phyloP scores from a whole-genome alignment of 2,113 vertebrate species.

The Pantherophis guttatus region DNA sequence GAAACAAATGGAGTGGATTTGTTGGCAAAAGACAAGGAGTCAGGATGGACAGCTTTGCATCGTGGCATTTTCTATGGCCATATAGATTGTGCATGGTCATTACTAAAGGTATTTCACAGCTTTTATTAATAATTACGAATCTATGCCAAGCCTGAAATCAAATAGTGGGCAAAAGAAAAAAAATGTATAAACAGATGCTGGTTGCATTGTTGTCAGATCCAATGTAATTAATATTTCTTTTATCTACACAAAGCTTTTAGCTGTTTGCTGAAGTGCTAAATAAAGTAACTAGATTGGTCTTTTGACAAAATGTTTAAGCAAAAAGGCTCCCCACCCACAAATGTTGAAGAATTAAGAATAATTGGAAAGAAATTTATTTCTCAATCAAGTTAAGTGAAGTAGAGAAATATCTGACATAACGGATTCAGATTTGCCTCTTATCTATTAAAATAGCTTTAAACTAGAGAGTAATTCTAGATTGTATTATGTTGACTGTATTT shows the following conservation, averaged over 20 bases:
- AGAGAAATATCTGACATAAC: background rate
- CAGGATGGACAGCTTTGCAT: constrained; percentile 94
- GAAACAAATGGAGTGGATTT: constrained; percentile 84
- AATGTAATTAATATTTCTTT: background rate
- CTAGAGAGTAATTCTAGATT: background rate
- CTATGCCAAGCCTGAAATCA: background rate
- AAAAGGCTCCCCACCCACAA: background rate
- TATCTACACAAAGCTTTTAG: background rate
- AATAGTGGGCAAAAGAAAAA: background rate
- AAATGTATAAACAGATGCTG: background rate
- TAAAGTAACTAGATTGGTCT: background rate
- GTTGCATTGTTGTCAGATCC: background rate
- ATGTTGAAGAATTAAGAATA: background rate
- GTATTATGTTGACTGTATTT: background rate
- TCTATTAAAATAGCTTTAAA: background rate
- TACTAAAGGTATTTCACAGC: constrained; percentile 81
- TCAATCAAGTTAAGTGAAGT: background rate
- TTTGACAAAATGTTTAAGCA: background rate
- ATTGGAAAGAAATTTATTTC: background rate
- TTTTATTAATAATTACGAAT: background rate
- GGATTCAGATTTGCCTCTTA: background rate
- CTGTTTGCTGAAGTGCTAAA: background rate
- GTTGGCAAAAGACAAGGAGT: constrained; percentile 87
- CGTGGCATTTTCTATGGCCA: constrained; percentile 95
- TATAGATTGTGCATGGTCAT: constrained; percentile 88